A percentile compares a stretch with the other conserved stretches of the same genome.
phyloP scores from a whole-genome alignment of 2,797 vertebrate species.

The Orientallactaga sibirica region DNA sequence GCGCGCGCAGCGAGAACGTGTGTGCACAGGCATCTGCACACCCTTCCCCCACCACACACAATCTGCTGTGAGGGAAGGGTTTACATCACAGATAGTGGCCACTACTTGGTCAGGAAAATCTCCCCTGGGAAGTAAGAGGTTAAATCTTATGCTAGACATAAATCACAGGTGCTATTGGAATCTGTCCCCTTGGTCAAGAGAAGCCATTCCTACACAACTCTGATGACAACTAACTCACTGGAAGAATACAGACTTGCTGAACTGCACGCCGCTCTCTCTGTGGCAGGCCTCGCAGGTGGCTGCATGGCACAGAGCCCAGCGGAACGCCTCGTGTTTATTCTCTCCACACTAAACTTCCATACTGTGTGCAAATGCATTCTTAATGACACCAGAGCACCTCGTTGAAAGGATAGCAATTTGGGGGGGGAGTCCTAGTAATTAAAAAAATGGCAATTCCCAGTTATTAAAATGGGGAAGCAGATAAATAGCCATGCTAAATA shows the following conservation, averaged over 20 bases:
- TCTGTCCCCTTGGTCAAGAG: background rate
- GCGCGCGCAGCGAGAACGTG: too few relatives aligned
- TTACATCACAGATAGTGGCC: constrained; percentile 14
- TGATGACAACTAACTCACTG: background rate
- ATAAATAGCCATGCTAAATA: constrained; percentile 67
- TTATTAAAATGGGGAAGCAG: constrained; percentile 68
- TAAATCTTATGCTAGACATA: background rate
- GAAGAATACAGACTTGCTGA: background rate
- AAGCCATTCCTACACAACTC: background rate
- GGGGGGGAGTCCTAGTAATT: constrained; percentile 49
- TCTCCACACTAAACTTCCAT: background rate
- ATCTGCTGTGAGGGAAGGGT: background rate
- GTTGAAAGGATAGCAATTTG: constrained; percentile 13
- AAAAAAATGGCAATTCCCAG: constrained; percentile 65
- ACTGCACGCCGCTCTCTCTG: background rate
- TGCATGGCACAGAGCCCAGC: background rate
- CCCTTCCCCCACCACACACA: too few relatives aligned
- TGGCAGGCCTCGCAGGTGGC: background rate
- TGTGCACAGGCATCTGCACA: too few relatives aligned
- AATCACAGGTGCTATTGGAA: background rate
- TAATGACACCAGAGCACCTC: background rate
- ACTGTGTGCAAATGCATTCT: constrained; percentile 7
- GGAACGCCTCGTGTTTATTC: background rate
- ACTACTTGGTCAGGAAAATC: background rate
- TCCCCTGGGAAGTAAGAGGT: background rate